Evolutionary conservation across 2,113 vertebrate species (phyloP).

Genomic region (Loxodonta africana): DNA sequence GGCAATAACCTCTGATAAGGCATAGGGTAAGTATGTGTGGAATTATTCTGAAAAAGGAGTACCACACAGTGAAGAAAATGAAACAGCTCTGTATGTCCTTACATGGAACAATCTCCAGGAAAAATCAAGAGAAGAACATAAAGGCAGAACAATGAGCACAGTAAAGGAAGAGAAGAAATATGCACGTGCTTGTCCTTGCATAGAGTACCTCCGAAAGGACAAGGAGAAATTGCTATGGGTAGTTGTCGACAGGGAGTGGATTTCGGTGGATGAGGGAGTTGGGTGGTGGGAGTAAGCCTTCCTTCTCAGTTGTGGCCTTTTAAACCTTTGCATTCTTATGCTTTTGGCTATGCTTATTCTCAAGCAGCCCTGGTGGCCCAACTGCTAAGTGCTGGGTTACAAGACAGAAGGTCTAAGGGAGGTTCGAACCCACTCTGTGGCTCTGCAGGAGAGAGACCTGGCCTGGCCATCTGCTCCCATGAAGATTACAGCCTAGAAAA

Average conservation of each 20-base stretch:
- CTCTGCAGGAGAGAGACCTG: no score
- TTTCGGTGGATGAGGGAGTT: no score
- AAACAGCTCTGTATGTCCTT: background rate
- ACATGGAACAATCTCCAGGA: background rate
- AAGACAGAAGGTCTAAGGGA: no score
- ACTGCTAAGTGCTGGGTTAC: no score
- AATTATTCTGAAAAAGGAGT: background rate
- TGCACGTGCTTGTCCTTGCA: rapidly evolving
- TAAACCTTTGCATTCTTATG: no score
- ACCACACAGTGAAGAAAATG: background rate
- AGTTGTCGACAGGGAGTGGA: no score
- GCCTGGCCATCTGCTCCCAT: no score
- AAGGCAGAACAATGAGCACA: background rate
- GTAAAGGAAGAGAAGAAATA: background rate
- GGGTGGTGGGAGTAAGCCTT: rapidly evolving
- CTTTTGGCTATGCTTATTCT: no score
- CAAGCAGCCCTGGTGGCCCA: no score
- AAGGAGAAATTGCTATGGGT: background rate
- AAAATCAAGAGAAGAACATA: background rate
- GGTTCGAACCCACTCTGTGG: no score
- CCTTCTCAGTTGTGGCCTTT: no score
- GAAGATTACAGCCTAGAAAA: no score
- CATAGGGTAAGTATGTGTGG: rapidly evolving
- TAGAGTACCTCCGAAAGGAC: rapidly evolving
- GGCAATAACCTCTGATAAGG: background rate